Evolutionary conservation across 2,888 invertebrate genomes (phyloP).

Genomic region (Sinhomidia bicolor): DNA sequence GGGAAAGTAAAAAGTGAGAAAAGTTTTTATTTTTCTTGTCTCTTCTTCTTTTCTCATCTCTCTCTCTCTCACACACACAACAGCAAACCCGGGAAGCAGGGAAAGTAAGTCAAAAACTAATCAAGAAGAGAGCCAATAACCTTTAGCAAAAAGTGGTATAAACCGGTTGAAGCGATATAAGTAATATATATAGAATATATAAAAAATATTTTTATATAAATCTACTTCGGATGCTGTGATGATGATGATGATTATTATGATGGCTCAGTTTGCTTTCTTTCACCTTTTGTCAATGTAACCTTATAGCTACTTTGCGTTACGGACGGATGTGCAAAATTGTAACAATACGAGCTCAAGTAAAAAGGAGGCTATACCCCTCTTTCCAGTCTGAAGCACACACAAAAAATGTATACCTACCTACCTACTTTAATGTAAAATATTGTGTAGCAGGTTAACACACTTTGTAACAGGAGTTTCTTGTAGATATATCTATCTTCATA

Average conservation of each 20-base stretch:
- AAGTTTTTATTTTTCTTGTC: conserved; percentile 1
- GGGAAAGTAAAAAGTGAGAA: neutral
- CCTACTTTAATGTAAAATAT: conserved; percentile 35
- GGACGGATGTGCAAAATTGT: too few species aligned
- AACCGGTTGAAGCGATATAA: neutral
- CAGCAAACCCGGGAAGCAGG: neutral
- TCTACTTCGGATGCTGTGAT: conserved; percentile 14
- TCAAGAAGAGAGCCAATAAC: conserved; percentile 66
- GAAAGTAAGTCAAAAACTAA: conserved; percentile 63
- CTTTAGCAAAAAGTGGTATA: conserved; percentile 36
- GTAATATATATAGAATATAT: neutral
- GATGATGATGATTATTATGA: neutral
- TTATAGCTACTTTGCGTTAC: neutral
- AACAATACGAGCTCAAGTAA: too few species aligned
- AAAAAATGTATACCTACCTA: neutral
- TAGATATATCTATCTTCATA: neutral
- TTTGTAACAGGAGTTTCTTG: neutral
- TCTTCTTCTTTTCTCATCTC: too few species aligned
- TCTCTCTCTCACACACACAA: too few species aligned
- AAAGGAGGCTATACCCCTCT: too few species aligned
- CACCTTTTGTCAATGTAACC: neutral
- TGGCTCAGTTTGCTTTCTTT: too few species aligned
- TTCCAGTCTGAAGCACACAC: too few species aligned
- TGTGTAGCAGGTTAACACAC: conserved; percentile 18
- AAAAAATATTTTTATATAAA: conserved; percentile 24